These are phyloP conservation scores for Porites evermanni DNA, from an alignment of 92 coral and sea anemone species.

Conservation along the genomic window DNA sequence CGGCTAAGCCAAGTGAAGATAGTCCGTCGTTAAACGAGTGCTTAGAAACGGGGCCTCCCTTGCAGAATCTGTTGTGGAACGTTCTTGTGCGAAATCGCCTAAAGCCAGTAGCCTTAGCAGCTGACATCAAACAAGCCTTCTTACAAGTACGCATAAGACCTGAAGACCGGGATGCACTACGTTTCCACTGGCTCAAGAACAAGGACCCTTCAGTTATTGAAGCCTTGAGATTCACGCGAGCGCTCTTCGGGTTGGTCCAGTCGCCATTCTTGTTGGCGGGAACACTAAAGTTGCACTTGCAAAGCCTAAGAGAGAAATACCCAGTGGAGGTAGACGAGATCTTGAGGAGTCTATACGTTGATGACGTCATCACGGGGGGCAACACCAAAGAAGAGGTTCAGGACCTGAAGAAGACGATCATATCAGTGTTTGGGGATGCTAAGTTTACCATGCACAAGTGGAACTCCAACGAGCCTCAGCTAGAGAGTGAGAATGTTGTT, in stretches of 20 bases:
- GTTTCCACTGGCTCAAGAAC: too few species aligned
- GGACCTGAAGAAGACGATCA: conserved; percentile 54
- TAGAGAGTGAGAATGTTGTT: conserved; percentile 50
- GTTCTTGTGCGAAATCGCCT: conserved; percentile 13
- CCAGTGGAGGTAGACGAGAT: conserved; percentile 63
- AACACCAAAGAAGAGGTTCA: conserved; percentile 45
- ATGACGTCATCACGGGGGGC: conserved; percentile 68
- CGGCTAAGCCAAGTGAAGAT: conserved; percentile 44
- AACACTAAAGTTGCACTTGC: background rate
- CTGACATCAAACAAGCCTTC: too few species aligned
- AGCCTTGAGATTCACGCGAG: too few species aligned
- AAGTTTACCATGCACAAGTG: conserved; percentile 69
- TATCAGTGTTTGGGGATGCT: conserved; percentile 58
- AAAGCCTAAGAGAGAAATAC: conserved; percentile 28
- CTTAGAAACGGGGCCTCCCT: conserved; percentile 54
- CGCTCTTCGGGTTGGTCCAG: too few species aligned
- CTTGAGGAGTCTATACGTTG: conserved; percentile 60
- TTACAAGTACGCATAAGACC: too few species aligned
- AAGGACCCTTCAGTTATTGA: too few species aligned
- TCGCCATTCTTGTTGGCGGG: too few species aligned
- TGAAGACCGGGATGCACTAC: too few species aligned
- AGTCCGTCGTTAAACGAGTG: conserved; percentile 53
- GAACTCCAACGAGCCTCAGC: conserved; percentile 70
- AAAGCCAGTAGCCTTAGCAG: background rate
- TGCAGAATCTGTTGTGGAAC: conserved; percentile 21